These are phyloP conservation scores for Semaprochilodus insignis DNA, from an alignment of 2,797 vertebrate genomes.

Conservation along the genomic window DNA sequence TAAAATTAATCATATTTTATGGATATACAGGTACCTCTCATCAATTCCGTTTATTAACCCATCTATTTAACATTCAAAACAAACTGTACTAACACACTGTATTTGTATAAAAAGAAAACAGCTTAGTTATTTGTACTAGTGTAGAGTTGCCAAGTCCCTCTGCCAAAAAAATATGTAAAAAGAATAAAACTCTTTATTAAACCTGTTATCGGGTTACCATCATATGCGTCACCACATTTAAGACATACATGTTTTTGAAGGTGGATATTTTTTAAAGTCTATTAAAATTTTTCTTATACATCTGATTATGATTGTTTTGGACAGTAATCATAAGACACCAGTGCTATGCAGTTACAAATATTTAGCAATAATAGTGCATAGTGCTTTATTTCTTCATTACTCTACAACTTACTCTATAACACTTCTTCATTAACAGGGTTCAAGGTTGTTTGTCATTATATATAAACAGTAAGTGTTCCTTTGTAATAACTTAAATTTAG, in stretches of 20 bases:
- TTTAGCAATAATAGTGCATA: not conserved
- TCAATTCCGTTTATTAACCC: not conserved
- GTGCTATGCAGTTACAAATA: not conserved
- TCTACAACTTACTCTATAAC: not conserved
- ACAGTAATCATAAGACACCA: not conserved
- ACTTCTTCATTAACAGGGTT: not conserved
- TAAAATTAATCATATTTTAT: not conserved
- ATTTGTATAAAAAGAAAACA: not conserved
- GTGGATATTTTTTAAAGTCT: not conserved
- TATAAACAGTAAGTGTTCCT: not conserved
- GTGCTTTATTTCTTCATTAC: not conserved
- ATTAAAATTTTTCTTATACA: too few relatives aligned
- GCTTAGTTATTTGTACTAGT: not conserved
- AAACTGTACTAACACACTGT: not conserved
- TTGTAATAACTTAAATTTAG: not conserved
- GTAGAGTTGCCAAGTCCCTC: not conserved
- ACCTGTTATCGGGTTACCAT: not conserved
- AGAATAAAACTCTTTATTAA: not conserved
- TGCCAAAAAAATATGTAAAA: not conserved
- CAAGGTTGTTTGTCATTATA: not conserved
- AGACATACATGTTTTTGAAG: not conserved
- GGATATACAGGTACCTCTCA: not conserved
- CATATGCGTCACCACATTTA: not conserved
- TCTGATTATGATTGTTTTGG: not conserved
- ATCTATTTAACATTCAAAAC: not conserved